Percentiles rank a stretch among this genome's conserved stretches.
Conservation (phyloP, 2,888 invertebrate genomes). For the Asteroscopus sphinx region DNA sequence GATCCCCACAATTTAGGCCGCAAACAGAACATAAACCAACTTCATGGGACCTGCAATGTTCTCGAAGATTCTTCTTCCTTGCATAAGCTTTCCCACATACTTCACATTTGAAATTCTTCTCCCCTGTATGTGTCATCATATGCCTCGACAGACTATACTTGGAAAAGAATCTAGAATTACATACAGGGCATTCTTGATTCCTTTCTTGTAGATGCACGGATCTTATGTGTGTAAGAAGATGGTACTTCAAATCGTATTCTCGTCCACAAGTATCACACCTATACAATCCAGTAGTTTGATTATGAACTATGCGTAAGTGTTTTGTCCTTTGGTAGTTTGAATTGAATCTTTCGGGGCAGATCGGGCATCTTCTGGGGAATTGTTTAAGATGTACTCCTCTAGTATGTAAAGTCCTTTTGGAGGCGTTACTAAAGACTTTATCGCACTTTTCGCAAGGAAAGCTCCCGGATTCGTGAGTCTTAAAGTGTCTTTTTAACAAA, state of each 20-base stretch:
- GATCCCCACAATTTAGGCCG: constrained; percentile 63
- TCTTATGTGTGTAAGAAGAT: constrained; percentile 74
- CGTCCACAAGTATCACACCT: constrained; percentile 77
- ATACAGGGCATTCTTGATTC: constrained; percentile 76
- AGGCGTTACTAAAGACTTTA: constrained; percentile 75
- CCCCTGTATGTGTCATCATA: constrained; percentile 86
- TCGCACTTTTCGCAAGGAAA: constrained; percentile 80
- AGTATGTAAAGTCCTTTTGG: constrained; percentile 73
- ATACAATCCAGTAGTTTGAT: constrained; percentile 68
- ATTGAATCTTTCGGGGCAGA: constrained; percentile 79
- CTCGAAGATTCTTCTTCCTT: constrained; percentile 70
- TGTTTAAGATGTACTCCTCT: constrained; percentile 78
- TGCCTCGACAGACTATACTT: constrained; percentile 83
- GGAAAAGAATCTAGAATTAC: constrained; percentile 77
- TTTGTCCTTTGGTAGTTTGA: constrained; percentile 79
- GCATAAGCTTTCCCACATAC: constrained; percentile 84
- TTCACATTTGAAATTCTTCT: constrained; percentile 84
- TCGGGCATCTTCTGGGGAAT: constrained; percentile 72
- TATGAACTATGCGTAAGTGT: constrained; percentile 77
- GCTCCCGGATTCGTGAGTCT: constrained; percentile 73
- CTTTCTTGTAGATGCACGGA: constrained; percentile 80
- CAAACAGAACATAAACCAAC: constrained; percentile 64
- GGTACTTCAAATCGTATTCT: constrained; percentile 78
- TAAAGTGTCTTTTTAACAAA: constrained; percentile 72
- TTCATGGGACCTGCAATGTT: constrained; percentile 73